Conservation (phyloP, 1,140 invertebrate species). For the Steinernema feltiae region DNA sequence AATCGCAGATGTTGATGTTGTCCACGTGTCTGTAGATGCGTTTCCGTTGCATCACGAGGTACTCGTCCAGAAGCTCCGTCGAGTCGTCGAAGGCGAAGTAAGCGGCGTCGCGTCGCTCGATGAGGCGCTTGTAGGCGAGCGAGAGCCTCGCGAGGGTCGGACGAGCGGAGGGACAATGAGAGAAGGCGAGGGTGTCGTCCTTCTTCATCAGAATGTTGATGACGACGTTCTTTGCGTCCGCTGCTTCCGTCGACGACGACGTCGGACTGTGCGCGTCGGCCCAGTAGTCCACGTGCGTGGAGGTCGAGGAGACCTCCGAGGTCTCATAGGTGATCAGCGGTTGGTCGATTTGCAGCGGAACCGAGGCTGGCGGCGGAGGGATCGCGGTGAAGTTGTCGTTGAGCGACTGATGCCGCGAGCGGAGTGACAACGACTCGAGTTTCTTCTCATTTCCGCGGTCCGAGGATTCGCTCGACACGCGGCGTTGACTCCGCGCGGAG, state of each 20-base stretch:
- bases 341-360: not conserved
- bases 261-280: not conserved
- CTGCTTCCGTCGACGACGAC: not conserved
- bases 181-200: slow-evolving; percentile 5
- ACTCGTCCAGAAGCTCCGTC: not conserved
- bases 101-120: not conserved
- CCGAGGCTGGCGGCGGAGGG: not conserved
- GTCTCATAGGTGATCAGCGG: not conserved
- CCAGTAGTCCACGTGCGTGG: not conserved
- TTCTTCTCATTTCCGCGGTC: not conserved
- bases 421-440: not conserved
- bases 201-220: slow-evolving; percentile 10
- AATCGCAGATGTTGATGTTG: slow-evolving; percentile 19
- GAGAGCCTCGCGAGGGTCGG: not conserved
- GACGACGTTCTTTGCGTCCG: not conserved
- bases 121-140: not conserved
- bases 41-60: not conserved
- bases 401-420: not conserved
- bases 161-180: not conserved
- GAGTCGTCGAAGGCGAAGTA: not conserved
- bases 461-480: not conserved
- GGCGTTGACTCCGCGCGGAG: not conserved
- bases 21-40: not conserved
- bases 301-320: not conserved
- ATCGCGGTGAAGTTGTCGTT: not conserved